A percentile compares a stretch with the other conserved stretches of the same genome.
These are phyloP conservation scores for Megastigmus dorsalis DNA, from an alignment of 2,888 invertebrate genomes.

Conservation along the genomic window DNA sequence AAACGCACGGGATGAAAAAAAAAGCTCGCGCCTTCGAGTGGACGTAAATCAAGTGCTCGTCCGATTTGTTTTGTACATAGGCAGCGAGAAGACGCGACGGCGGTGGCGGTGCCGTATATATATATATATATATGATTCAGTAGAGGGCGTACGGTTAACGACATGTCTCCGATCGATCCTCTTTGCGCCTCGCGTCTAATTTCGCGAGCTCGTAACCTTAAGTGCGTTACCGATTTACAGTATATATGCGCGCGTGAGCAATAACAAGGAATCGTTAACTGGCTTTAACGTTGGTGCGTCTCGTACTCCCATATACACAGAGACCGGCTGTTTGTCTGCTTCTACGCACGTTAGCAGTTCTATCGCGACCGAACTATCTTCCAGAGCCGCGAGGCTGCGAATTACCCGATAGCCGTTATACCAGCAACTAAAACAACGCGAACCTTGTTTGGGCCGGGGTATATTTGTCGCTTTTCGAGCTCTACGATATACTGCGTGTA, in stretches of 20 bases:
- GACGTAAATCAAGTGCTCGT: slow-evolving; percentile 22
- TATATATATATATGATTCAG: no score
- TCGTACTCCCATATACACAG: neutral
- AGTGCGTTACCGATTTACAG: slow-evolving; percentile 28
- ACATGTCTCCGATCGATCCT: slow-evolving; percentile 26
- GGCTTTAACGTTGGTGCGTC: neutral
- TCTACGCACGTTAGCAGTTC: slow-evolving; percentile 2
- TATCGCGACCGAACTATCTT: slow-evolving; percentile 17
- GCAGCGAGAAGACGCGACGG: no score
- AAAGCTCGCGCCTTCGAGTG: neutral
- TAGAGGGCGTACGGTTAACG: neutral
- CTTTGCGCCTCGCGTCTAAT: slow-evolving; percentile 14
- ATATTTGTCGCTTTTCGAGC: slow-evolving; percentile 5
- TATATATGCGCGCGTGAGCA: slow-evolving; percentile 5
- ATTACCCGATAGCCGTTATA: slow-evolving; percentile 42
- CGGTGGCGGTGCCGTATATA: no score
- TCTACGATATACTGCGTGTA: no score
- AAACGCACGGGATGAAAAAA: slow-evolving; percentile 2
- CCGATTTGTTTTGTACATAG: slow-evolving; percentile 20
- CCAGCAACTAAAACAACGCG: slow-evolving; percentile 28
- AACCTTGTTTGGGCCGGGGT: slow-evolving; percentile 9
- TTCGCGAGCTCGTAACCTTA: slow-evolving; percentile 33
- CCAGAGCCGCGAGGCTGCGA: slow-evolving; percentile 20
- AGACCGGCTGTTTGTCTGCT: slow-evolving; percentile 4
- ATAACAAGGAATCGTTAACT: slow-evolving; percentile 38